Base-by-base conservation (phyloP, 2,797 vertebrate species). In the Botia kubotai region DNA sequence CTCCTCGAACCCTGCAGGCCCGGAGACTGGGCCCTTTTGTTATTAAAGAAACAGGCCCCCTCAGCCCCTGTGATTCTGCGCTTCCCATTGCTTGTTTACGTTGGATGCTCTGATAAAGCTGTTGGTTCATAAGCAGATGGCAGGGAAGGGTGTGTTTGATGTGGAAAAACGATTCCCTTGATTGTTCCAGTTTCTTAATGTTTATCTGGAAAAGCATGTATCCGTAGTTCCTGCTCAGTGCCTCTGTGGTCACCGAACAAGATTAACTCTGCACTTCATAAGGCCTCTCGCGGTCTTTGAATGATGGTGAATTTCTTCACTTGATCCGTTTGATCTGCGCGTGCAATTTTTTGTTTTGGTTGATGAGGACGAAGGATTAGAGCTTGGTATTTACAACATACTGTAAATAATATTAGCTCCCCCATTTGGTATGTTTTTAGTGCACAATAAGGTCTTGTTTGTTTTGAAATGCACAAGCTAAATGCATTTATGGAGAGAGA, bases 51-150 rank as follows among this genome's bases (percentile, higher is more conserved):
- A 75, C 46, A 46, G 39, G 48, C 62, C 70, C 55, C 66, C 65
- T 65, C 16, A 70, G 43, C 74, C 79, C 36, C 23, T 57, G 26
- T 72, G 77, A 68, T 63, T 78, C 60, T 29, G 43, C 14, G 4
- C 77, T 79, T 77, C 62, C 78, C 72, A 63, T 75, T 89, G 85
- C 89, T 85, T 88, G 65, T 87, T 83, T 89, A 79, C 83, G 67
- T 88, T 89, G 86, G 85, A 84, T 87, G 52, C 23, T 55, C 21
- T 60, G 79, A 80, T 83, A 78, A 80, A 71, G 73, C 72, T 77
- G 60, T 78, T 82, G 79, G 75, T 79, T 85, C 72, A 75, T 89
- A 83, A 89, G 86, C 80, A 75, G 76, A 74, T 52, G 81, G 60
- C 78, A 76, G 48, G 69, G 26, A 71, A 63, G 36, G 76, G 67